A percentile compares a stretch with the other conserved stretches of the same genome.
phyloP scores from a whole-genome alignment of 2,888 invertebrate species.

The Piscicola geometra region DNA sequence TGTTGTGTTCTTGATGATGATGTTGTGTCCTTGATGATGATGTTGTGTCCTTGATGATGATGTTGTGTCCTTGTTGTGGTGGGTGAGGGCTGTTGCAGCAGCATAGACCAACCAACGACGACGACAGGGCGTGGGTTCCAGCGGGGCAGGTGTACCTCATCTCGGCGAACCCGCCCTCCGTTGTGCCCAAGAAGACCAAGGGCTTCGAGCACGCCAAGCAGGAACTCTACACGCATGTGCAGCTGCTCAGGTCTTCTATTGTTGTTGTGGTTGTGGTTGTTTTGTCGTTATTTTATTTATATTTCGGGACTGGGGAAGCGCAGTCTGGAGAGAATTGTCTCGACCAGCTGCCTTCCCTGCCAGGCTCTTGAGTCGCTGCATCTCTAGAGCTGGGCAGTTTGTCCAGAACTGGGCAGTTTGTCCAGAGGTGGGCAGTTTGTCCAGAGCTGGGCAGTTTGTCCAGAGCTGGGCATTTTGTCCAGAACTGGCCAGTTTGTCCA shows the following conservation, averaged over 20 bases:
- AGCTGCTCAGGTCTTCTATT: conserved; percentile 61
- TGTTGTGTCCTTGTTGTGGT: not conserved
- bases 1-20: too few species aligned
- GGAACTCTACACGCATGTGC: conserved; percentile 71
- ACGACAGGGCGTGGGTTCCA: conserved; percentile 74
- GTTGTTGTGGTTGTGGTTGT: conserved; percentile 7
- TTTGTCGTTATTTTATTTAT: too few species aligned
- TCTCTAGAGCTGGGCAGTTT: too few species aligned
- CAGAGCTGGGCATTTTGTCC: too few species aligned
- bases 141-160: conserved; percentile 77
- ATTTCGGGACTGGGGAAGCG: not conserved
- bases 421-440: too few species aligned
- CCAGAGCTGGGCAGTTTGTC: too few species aligned
- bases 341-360: too few species aligned
- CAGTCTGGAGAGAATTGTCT: not conserved
- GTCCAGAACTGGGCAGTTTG: too few species aligned
- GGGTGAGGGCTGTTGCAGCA: not conserved
- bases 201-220: conserved; percentile 65
- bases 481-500: too few species aligned
- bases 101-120: not conserved
- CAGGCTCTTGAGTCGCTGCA: too few species aligned
- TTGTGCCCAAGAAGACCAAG: conserved; percentile 62
- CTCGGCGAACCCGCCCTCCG: conserved; percentile 64
- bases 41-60: not conserved
- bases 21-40: too few species aligned